Percentiles rank a stretch among this genome's conserved stretches.
phyloP scores from a whole-genome alignment of 2,888 invertebrate genomes.

The Pheosia gnoma region DNA sequence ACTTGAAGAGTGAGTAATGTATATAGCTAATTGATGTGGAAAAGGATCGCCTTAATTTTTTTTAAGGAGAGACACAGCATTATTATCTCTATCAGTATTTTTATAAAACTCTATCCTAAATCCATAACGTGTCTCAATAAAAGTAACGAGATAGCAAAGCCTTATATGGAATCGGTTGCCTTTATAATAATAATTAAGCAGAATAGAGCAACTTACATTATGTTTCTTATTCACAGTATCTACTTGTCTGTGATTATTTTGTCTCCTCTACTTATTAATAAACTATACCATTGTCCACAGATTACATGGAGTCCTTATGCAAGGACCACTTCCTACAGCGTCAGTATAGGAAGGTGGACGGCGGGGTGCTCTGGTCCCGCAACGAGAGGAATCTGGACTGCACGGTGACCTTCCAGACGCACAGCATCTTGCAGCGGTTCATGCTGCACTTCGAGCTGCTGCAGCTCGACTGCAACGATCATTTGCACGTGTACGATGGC shows the following conservation, averaged over 20 bases:
- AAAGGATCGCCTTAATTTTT: too few relatives aligned
- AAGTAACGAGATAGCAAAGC: too few relatives aligned
- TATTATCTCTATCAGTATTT: too few relatives aligned
- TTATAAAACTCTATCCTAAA: too few relatives aligned
- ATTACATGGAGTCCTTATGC: conserved; percentile 95
- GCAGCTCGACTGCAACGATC: conserved; percentile 97
- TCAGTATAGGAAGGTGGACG: conserved; percentile 95
- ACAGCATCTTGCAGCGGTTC: conserved; percentile 96
- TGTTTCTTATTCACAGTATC: too few relatives aligned
- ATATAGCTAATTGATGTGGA: too few relatives aligned
- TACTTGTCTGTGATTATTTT: too few relatives aligned
- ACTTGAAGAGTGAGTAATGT: not conserved
- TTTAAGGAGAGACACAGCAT: too few relatives aligned
- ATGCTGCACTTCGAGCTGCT: conserved; percentile 97
- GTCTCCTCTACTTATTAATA: not conserved
- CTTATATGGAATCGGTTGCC: too few relatives aligned
- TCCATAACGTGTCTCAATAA: too few relatives aligned
- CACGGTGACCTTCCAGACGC: conserved; percentile 96
- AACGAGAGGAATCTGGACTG: conserved; percentile 96
- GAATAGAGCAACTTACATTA: too few relatives aligned
- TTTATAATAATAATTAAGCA: too few relatives aligned
- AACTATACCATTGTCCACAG: conserved; percentile 82
- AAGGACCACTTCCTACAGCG: conserved; percentile 95
- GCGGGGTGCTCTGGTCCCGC: conserved; percentile 94
- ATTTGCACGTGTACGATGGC: conserved; percentile 96